Conservation (phyloP, 2,797 vertebrate genomes). For the Lagocephalus sceleratus region DNA sequence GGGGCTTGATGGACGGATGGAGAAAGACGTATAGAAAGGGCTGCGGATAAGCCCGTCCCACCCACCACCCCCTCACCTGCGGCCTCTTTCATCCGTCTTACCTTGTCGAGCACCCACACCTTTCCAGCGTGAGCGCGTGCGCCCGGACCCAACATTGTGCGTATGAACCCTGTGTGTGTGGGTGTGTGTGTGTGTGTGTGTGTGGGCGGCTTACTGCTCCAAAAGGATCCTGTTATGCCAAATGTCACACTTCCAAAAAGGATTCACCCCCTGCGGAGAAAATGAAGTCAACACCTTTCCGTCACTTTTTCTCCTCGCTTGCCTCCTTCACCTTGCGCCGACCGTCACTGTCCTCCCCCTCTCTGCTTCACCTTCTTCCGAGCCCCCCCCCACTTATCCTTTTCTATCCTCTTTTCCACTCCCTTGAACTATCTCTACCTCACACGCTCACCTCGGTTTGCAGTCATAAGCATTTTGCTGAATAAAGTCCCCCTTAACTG, state of each 20-base stretch:
- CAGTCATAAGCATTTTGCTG: slow-evolving; percentile 64
- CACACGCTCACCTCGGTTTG: slow-evolving; percentile 48
- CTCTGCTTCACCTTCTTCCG: slow-evolving; percentile 23
- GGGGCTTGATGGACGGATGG: slow-evolving; percentile 36
- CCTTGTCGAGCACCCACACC: slow-evolving; percentile 16
- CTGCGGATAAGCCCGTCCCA: slow-evolving; percentile 23
- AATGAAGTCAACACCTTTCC: slow-evolving; percentile 62
- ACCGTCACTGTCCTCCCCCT: slow-evolving; percentile 32
- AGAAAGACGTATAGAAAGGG: slow-evolving; percentile 20
- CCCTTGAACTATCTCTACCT: slow-evolving; percentile 56
- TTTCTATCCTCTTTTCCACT: slow-evolving; percentile 67
- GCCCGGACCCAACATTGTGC: slow-evolving; percentile 47
- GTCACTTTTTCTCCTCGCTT: slow-evolving; percentile 22
- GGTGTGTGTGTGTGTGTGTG: slow-evolving; percentile 14
- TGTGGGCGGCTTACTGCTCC: slow-evolving; percentile 44
- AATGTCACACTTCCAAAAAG: slow-evolving; percentile 75
- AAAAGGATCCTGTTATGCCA: slow-evolving; percentile 67
- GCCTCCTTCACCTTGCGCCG: slow-evolving; percentile 45
- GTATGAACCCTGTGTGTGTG: slow-evolving; percentile 7
- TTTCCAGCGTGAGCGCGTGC: background rate
- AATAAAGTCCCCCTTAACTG: slow-evolving; percentile 58
- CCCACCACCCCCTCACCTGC: slow-evolving; percentile 22
- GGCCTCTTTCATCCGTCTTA: slow-evolving; percentile 26
- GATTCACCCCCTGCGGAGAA: slow-evolving; percentile 63
- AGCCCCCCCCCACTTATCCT: slow-evolving; percentile 45